Conservation (phyloP, 1,140 invertebrate genomes). For the Tribolium castaneum region DNA sequence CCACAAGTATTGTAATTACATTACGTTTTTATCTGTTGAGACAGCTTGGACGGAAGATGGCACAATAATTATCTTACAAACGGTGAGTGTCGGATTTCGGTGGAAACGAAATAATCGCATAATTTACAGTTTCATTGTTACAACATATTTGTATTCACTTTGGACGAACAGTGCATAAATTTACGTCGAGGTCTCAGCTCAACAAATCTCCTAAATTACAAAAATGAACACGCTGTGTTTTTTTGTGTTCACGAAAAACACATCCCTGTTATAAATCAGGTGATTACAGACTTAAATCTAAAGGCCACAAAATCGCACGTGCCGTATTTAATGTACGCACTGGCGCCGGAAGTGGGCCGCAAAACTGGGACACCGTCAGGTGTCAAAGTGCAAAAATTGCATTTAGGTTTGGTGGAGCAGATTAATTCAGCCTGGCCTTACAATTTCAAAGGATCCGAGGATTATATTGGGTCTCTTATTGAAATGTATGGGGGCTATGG, state of each 20-base stretch:
- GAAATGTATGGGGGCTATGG: conserved; percentile 57
- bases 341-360: no score
- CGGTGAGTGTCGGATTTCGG: background rate
- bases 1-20: background rate
- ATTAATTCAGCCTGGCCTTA: background rate
- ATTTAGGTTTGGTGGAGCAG: background rate
- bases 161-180: background rate
- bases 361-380: background rate
- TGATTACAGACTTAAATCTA: background rate
- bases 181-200: background rate
- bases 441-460: conserved; percentile 47
- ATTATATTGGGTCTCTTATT: conserved; percentile 53
- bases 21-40: background rate
- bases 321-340: conserved; percentile 2
- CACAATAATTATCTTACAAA: background rate
- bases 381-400: background rate
- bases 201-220: background rate
- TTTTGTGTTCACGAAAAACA: background rate
- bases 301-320: background rate
- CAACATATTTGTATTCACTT: conserved; percentile 3
- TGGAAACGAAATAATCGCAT: background rate
- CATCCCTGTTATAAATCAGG: background rate
- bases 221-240: background rate
- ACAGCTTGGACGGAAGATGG: background rate
- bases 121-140: background rate